A percentile compares a stretch with the other conserved stretches of the same genome.
Evolutionary conservation across 2,888 invertebrate genomes (phyloP).

Genomic region (Eupithecia centaureata): DNA sequence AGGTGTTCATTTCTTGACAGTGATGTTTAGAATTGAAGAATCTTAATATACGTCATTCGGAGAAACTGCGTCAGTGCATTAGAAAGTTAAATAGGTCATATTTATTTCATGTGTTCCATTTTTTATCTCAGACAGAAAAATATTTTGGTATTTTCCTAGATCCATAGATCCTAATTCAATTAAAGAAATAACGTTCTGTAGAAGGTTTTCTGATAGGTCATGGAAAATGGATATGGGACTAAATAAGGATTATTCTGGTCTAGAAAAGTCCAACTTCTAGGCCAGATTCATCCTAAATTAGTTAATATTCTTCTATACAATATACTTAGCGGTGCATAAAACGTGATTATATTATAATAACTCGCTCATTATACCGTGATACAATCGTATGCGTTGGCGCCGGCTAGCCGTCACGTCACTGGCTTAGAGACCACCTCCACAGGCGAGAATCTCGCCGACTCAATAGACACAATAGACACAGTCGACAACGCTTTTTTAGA

Average conservation of each 20-base stretch:
- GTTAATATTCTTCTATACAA: not conserved
- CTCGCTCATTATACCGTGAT: not conserved
- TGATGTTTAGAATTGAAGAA: slow-evolving; percentile 21
- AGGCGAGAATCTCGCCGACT: not conserved
- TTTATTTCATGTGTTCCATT: slow-evolving; percentile 9
- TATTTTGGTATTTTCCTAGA: not conserved
- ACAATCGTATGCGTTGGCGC: slow-evolving; percentile 2
- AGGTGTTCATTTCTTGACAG: slow-evolving; percentile 11
- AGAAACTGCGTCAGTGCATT: slow-evolving; percentile 33
- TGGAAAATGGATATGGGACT: not conserved
- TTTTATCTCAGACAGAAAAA: not conserved
- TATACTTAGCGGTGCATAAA: not conserved
- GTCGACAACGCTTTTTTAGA: too few species aligned
- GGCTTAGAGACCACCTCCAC: slow-evolving; percentile 3
- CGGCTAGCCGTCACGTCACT: not conserved
- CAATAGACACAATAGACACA: not conserved
- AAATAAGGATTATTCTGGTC: too few species aligned
- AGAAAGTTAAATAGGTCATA: slow-evolving; percentile 28
- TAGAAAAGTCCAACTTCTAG: too few species aligned
- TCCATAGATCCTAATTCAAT: not conserved
- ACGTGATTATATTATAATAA: not conserved
- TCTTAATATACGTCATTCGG: not conserved
- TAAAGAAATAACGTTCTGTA: not conserved
- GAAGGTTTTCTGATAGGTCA: not conserved
- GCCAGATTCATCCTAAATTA: not conserved